phyloP scores from a whole-genome alignment of 2,888 invertebrate species.

The Netelia melanura region DNA sequence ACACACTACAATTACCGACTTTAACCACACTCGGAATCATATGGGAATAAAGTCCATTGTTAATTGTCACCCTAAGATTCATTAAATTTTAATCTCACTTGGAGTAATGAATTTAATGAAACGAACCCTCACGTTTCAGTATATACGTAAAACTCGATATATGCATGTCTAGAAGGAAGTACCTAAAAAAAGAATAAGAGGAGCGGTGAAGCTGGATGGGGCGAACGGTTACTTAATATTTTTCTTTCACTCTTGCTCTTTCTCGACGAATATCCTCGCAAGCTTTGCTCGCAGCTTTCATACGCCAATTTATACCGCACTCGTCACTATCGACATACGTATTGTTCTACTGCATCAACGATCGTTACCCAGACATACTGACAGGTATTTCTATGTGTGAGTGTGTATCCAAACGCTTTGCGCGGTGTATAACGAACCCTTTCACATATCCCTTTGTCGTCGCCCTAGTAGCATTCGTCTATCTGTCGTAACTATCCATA shows the following conservation, averaged over 20 bases:
- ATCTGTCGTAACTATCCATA: too few relatives aligned
- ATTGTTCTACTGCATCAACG: background rate
- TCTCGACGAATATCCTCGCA: conserved; percentile 8
- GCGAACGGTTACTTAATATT: conserved; percentile 18
- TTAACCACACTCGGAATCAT: too few relatives aligned
- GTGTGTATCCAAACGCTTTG: background rate
- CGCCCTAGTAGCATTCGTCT: too few relatives aligned
- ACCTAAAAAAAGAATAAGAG: background rate
- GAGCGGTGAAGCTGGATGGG: conserved; percentile 1
- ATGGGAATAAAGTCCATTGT: too few relatives aligned
- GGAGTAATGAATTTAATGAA: too few relatives aligned
- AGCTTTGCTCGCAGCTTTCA: conserved; percentile 3
- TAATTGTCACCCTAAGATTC: too few relatives aligned
- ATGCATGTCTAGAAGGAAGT: background rate
- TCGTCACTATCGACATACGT: conserved; percentile 15
- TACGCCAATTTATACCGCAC: too few relatives aligned
- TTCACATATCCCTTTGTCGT: too few relatives aligned
- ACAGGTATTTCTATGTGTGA: background rate
- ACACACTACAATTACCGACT: too few relatives aligned
- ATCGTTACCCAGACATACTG: background rate
- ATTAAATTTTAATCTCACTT: too few relatives aligned
- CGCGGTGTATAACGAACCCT: background rate
- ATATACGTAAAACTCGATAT: too few relatives aligned
- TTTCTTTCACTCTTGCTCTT: conserved; percentile 68
- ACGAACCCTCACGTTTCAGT: too few relatives aligned